Conservation (phyloP, 2,888 invertebrate species). For the Hypolimnas misippus region DNA sequence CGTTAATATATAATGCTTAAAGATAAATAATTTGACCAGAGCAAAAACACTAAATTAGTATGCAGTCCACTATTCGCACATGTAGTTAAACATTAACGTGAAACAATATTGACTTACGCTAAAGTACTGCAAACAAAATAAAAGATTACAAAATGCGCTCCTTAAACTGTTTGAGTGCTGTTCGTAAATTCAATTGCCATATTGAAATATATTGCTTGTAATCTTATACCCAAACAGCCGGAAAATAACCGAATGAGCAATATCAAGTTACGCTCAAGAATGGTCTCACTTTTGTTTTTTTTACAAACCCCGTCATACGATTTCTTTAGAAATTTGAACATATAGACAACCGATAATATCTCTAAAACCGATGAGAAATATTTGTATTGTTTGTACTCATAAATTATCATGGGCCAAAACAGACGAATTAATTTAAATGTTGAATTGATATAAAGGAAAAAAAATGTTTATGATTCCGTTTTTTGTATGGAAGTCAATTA, state of each 20-base stretch:
- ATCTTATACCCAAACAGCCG: constrained; percentile 82
- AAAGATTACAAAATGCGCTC: constrained; percentile 61
- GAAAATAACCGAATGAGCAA: constrained; percentile 80
- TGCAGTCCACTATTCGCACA: not conserved
- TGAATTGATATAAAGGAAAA: constrained; percentile 53
- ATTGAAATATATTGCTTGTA: constrained; percentile 82
- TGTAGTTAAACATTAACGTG: constrained; percentile 27
- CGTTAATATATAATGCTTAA: no score
- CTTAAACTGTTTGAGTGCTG: constrained; percentile 62
- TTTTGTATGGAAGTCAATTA: constrained; percentile 74
- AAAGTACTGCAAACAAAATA: constrained; percentile 54
- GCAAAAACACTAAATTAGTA: constrained; percentile 2
- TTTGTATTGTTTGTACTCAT: constrained; percentile 41
- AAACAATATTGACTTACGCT: constrained; percentile 47
- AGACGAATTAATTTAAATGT: constrained; percentile 58
- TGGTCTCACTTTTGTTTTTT: constrained; percentile 63
- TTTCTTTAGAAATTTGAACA: constrained; percentile 60
- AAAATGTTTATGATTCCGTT: constrained; percentile 61
- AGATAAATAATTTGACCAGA: not conserved
- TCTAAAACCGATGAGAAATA: constrained; percentile 36
- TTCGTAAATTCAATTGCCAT: constrained; percentile 79
- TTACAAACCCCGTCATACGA: constrained; percentile 59
- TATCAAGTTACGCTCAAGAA: constrained; percentile 77
- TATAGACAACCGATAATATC: constrained; percentile 50
- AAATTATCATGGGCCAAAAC: constrained; percentile 47